Evolutionary conservation across 1,140 invertebrate species (phyloP).

Genomic region (Tribolium castaneum): DNA sequence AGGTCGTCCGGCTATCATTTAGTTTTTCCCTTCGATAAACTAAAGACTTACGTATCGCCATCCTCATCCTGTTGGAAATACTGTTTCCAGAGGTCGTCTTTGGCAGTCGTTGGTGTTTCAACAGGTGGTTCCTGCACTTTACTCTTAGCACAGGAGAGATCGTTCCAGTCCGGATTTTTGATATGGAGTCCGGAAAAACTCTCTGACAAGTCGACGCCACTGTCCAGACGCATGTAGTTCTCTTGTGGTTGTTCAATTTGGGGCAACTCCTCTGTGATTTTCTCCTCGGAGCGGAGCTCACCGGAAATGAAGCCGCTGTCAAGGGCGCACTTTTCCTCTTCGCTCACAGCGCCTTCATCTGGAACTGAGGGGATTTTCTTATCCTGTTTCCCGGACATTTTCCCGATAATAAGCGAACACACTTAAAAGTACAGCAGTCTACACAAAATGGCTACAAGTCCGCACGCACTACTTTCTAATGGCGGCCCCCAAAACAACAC

Average conservation of each 20-base stretch:
- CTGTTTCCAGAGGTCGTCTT: conserved; percentile 65
- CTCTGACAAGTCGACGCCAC: conserved; percentile 68
- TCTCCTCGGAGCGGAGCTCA: conserved; percentile 48
- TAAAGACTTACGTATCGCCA: conserved; percentile 76
- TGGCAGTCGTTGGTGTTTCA: conserved; percentile 35
- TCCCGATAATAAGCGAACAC: conserved; percentile 22
- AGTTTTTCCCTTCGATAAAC: background rate
- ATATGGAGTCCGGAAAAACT: conserved; percentile 67
- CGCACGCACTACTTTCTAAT: conserved; percentile 41
- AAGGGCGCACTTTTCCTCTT: conserved; percentile 50
- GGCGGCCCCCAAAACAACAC: conserved; percentile 3
- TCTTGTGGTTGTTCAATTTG: conserved; percentile 22
- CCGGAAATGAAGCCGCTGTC: conserved; percentile 70
- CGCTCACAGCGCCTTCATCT: conserved; percentile 53
- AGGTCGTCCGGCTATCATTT: too few species aligned
- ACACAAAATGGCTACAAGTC: conserved; percentile 36
- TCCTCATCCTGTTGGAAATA: conserved; percentile 75
- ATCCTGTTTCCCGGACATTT: conserved; percentile 45
- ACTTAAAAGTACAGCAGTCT: background rate
- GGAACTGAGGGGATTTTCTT: conserved; percentile 48
- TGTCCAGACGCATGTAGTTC: conserved; percentile 65
- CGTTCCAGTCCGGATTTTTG: conserved; percentile 60
- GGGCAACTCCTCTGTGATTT: conserved; percentile 49
- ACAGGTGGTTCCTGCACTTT: conserved; percentile 54
- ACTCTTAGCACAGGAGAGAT: conserved; percentile 51